phyloP scores from a whole-genome alignment of 2,113 vertebrate species.

The Procavia capensis region DNA sequence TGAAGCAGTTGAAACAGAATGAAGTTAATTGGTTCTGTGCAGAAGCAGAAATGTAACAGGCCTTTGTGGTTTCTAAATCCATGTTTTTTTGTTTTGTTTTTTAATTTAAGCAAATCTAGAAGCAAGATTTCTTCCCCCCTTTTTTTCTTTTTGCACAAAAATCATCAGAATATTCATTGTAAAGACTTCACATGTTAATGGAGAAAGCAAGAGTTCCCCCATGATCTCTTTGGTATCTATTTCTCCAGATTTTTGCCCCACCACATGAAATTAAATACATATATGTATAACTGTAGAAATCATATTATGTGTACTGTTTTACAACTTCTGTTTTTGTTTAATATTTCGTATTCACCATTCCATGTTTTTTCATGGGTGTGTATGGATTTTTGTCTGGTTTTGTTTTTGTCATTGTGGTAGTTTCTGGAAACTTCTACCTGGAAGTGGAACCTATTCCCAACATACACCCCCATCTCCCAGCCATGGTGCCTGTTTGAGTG shows the following conservation, averaged over 20 bases:
- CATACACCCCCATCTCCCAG: not conserved
- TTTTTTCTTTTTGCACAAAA: not conserved
- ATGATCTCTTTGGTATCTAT: not conserved
- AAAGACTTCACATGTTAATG: conserved; percentile 4
- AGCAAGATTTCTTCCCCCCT: not conserved
- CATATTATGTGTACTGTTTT: not conserved
- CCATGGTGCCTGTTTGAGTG: not conserved
- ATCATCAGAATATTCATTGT: conserved; percentile 10
- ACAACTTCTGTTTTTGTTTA: not conserved
- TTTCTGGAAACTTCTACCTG: conserved; percentile 27
- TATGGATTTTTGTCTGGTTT: conserved; percentile 31
- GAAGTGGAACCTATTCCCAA: conserved; percentile 23
- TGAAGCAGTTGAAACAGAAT: not conserved
- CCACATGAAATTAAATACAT: not conserved
- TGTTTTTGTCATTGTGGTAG: conserved; percentile 7
- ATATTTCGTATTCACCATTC: not conserved
- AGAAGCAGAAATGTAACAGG: not conserved
- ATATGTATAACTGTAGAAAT: not conserved
- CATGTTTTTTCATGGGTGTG: not conserved
- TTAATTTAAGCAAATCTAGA: conserved; percentile 16
- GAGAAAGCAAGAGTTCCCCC: not conserved
- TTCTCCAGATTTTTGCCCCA: not conserved
- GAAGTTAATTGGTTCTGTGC: not conserved
- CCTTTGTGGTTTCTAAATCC: not conserved
- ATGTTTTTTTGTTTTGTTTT: conserved; percentile 10